These are phyloP conservation scores for Drosophila ustulata DNA, from an alignment of 2,888 invertebrate species.

Conservation along the genomic window DNA sequence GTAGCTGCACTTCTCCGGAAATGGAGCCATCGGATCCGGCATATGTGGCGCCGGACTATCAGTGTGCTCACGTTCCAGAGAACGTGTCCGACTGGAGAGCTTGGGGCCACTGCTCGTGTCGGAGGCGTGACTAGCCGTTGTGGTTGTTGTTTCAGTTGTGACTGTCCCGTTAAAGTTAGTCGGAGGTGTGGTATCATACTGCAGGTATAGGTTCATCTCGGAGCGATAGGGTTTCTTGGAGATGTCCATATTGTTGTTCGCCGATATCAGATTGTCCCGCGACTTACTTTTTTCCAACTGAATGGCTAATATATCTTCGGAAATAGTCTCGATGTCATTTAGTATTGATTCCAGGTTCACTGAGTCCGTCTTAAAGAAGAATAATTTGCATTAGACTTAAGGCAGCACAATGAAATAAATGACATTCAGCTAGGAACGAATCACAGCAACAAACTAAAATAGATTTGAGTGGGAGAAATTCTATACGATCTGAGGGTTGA, in stretches of 20 bases:
- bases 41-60: conserved; percentile 83
- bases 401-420: neutral
- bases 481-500: no score
- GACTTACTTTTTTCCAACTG: conserved; percentile 82
- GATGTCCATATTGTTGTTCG: conserved; percentile 54
- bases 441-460: neutral
- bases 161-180: conserved; percentile 65
- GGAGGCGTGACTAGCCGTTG: conserved; percentile 25
- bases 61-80: conserved; percentile 78
- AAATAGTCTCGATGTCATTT: conserved; percentile 88
- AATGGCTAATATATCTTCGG: conserved; percentile 84
- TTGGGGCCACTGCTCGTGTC: conserved; percentile 43
- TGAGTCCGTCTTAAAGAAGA: conserved; percentile 84
- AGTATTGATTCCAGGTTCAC: conserved; percentile 90
- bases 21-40: conserved; percentile 84
- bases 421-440: neutral
- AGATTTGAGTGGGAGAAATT: neutral
- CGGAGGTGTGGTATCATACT: conserved; percentile 82
- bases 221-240: conserved; percentile 84
- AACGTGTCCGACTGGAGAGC: conserved; percentile 65
- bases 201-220: conserved; percentile 84
- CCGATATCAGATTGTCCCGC: conserved; percentile 70
- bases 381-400: neutral
- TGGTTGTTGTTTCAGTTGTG: conserved; percentile 30
- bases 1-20: conserved; percentile 84